These are phyloP conservation scores for Acanthosepion pharaonis DNA, from an alignment of 2,888 invertebrate species.

Conservation along the genomic window DNA sequence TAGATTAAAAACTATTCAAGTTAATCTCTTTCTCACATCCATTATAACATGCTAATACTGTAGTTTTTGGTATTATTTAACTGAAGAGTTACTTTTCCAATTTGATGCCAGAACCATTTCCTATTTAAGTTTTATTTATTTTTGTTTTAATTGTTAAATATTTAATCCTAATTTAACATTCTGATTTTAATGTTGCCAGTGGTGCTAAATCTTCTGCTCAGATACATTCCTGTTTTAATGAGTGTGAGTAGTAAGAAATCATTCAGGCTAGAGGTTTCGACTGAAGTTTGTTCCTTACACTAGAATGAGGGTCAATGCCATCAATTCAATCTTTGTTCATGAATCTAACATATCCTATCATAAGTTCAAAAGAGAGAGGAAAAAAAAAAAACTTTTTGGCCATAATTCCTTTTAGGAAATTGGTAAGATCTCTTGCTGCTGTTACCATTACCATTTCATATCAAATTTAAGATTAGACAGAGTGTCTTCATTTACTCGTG, in stretches of 20 bases:
- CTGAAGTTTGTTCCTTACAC: not conserved
- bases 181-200: not conserved
- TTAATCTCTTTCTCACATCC: too few relatives aligned
- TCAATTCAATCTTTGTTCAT: not conserved
- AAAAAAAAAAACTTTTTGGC: not conserved
- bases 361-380: not conserved
- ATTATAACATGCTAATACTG: too few relatives aligned
- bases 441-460: not conserved
- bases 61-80: too few relatives aligned
- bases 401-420: not conserved
- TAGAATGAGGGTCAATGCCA: not conserved
- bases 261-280: not conserved
- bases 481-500: not conserved
- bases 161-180: not conserved
- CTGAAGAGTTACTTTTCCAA: too few relatives aligned
- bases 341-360: not conserved
- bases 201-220: conserved; percentile 6
- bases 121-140: not conserved
- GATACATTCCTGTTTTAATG: not conserved
- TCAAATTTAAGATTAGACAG: not conserved
- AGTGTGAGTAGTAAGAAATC: not conserved
- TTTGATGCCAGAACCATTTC: too few relatives aligned
- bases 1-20: too few relatives aligned
- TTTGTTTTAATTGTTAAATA: not conserved
- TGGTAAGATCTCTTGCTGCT: not conserved